Evolutionary conservation across 2,113 vertebrate genomes (phyloP).

Genomic region (Pelobates fuscus): DNA sequence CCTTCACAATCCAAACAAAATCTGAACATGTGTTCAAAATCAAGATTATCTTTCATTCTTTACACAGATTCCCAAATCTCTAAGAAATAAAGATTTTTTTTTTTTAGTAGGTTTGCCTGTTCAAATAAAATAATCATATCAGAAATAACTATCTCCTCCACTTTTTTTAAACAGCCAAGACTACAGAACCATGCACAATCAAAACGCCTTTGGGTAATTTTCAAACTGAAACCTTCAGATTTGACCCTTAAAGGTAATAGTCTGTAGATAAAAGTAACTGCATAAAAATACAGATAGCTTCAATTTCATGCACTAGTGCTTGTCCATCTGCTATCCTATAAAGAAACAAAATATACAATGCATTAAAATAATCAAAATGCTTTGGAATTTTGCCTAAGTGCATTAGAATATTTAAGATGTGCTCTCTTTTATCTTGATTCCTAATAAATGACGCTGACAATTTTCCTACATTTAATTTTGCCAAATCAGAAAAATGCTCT

Average conservation of each 20-base stretch:
- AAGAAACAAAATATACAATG: slow-evolving; percentile 17
- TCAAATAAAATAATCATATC: slow-evolving; percentile 6
- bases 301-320: slow-evolving; percentile 34
- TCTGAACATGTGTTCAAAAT: not conserved
- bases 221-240: slow-evolving; percentile 6
- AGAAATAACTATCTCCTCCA: not conserved
- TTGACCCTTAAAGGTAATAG: slow-evolving; percentile 15
- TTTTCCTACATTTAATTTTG: not conserved
- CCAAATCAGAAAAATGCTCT: no score
- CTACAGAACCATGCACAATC: not conserved
- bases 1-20: not conserved
- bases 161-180: not conserved
- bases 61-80: not conserved
- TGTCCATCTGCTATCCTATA: slow-evolving; percentile 21
- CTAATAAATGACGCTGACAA: not conserved
- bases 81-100: not conserved
- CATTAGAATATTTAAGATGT: not conserved
- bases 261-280: slow-evolving; percentile 30
- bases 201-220: slow-evolving; percentile 8
- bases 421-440: not conserved
- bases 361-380: slow-evolving; percentile 15
- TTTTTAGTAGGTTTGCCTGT: not conserved
- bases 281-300: slow-evolving; percentile 32
- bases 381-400: slow-evolving; percentile 2
- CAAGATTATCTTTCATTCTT: not conserved